Conservation (phyloP, 2,113 vertebrate species). For the Puntigrus tetrazona region DNA sequence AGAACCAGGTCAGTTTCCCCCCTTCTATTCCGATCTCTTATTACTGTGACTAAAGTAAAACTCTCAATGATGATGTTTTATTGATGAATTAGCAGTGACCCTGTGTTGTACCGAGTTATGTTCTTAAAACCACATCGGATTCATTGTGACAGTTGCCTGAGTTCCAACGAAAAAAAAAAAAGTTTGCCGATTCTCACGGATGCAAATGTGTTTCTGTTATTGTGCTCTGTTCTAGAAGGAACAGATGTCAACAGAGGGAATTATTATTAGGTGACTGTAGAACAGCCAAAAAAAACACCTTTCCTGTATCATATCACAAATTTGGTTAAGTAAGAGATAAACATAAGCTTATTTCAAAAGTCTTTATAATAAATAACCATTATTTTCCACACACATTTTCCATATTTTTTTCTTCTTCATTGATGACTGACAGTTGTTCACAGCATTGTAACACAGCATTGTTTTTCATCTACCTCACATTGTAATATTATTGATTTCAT, state of each 20-base stretch:
- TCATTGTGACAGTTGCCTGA: neutral
- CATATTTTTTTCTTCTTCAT: neutral
- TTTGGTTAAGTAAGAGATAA: neutral
- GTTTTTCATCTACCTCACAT: too few species aligned
- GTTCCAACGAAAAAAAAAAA: neutral
- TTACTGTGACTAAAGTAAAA: neutral
- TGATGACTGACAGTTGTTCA: neutral
- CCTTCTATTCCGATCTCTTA: neutral
- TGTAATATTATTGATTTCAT: neutral
- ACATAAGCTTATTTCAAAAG: neutral
- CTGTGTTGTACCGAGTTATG: neutral
- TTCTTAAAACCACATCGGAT: constrained; percentile 11
- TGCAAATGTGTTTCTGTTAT: constrained; percentile 24
- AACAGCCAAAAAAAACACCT: neutral
- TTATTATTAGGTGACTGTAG: neutral
- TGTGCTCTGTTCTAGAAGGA: neutral
- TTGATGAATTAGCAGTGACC: neutral
- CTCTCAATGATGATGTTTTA: too few species aligned
- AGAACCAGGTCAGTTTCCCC: constrained; percentile 88
- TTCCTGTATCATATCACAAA: neutral
- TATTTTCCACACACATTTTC: neutral
- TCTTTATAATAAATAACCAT: neutral
- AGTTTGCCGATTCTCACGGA: neutral
- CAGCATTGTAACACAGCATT: neutral
- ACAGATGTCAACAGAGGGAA: constrained; percentile 14